Evolutionary conservation across 2,113 vertebrate genomes (phyloP), one percentile per base, ranked within the genome.

Genomic region (Marcusenius ussheri): DNA sequence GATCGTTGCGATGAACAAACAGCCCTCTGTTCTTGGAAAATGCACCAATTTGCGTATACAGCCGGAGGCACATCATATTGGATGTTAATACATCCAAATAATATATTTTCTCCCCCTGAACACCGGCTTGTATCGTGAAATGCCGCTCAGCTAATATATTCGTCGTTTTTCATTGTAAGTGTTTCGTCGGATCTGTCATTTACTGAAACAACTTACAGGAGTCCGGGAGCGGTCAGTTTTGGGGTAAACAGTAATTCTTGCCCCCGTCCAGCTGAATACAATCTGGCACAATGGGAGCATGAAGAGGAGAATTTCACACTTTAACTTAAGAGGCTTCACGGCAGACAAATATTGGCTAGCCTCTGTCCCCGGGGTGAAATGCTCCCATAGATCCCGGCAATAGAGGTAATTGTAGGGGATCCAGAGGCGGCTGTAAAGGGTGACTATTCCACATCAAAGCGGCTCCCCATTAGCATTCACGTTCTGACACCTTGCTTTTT

Each of bases 391-490:
- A 47, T 87, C 17, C 42, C 91, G 90, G 94, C 94, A 92, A 92
- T 92, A 92, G 92, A 91, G 92, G 92, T 94, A 94, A 95, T 94
- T 94, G 92, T 93, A 90, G 88, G 84, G 92, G 92, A 91, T 90
- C 92, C 77, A 58, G 42, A 45, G 85, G 85, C 87, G 53, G 39
- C 92, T 94, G 94, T 92, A 94, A 94, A 94, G 94, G 93, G 92
- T 91, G 92, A 93, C 93, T 93, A 93, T 91, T 91, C 91, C 90
- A 95, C 95, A 94, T 95, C 94, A 95, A 94, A 95, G 93, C 93
- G 89, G 90, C 66, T 70, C 93, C 93, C 93, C 92, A 80, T 88
- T 93, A 93, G 93, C 91, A 92, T 94, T 89, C 91, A 92, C 91
- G 84, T 92, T 92, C 92, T 93, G 94, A 95, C 93, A 93, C 94